Base-by-base conservation (phyloP, 2,113 vertebrate species). In the Sceloporus undulatus region DNA sequence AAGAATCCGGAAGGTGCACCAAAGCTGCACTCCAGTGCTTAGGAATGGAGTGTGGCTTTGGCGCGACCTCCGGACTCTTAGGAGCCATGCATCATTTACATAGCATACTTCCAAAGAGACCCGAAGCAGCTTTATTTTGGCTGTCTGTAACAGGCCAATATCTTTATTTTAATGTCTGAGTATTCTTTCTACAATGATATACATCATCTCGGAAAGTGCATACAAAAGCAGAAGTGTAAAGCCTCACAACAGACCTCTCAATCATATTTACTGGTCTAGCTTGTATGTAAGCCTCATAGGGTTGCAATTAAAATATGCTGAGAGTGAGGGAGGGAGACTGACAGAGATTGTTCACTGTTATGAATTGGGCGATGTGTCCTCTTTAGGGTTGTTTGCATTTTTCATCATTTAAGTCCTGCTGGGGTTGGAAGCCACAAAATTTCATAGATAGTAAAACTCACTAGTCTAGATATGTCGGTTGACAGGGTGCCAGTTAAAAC, bases 401-500 rank as follows among this genome's bases (percentile, higher is more conserved):
- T 91, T 83, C 92, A 77, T 79, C 88, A 76, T 95, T 92, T 91
- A 85, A 93, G 92, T 90, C 91, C 91, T 94, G 59, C 84, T 93
- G 81, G 56, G 87, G 10, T 91, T 93, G 91, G 83, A 93, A 93
- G 79, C 92, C 90, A 91, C 78, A 79, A 91, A 90, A 92, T 95
- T 96, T 95, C 93, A 92, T 92, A 96, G 85, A 88, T 94, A 92
- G 87, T 96, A 92, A 94, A 82, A 85, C 85, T 93, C 93, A 82
- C 87, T 91, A 76, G 62, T 91, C 91, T 85, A 90, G 91, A 93
- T 92, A 93, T 91, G 91, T 88, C 92, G 96, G 89, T 90, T 95
- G 96, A 96, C 94, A 96, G 79, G 88, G 84, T 94, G 93, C 94
- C 94, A 96, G 96, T 94, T 97, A 94, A 96, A 97, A 95, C 95